Evolutionary conservation across 2,113 vertebrate genomes (phyloP).

Genomic region (Phylloscopus whistleri): DNA sequence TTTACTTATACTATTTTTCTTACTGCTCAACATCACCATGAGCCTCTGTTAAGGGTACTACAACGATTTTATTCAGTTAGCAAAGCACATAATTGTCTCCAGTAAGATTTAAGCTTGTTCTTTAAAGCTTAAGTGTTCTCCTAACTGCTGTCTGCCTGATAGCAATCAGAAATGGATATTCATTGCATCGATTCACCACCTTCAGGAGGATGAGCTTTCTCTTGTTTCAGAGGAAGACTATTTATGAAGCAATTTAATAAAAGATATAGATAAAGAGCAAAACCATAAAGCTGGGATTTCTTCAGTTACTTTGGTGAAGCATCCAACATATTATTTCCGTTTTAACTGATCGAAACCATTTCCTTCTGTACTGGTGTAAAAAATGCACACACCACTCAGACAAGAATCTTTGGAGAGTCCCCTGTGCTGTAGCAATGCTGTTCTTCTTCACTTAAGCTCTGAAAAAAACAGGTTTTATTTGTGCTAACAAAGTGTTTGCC

Average conservation of each 20-base stretch:
- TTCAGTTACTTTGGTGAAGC: neutral
- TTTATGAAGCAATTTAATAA: constrained; percentile 21
- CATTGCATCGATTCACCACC: neutral
- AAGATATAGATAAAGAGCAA: neutral
- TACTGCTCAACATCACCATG: neutral
- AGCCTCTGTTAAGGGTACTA: neutral
- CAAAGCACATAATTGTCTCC: neutral
- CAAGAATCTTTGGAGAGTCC: neutral
- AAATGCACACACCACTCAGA: neutral
- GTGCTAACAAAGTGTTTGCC: neutral
- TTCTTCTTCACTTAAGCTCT: neutral
- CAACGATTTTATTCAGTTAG: neutral
- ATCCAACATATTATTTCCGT: neutral
- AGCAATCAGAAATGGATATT: constrained; percentile 11
- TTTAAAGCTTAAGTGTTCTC: constrained; percentile 9
- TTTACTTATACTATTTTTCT: neutral
- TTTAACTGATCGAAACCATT: neutral
- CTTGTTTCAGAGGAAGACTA: neutral
- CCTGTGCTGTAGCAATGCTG: neutral
- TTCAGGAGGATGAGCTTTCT: neutral
- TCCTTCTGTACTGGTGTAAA: neutral
- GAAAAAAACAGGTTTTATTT: neutral
- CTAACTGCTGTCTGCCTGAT: constrained; percentile 24
- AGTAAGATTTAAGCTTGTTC: constrained; percentile 22
- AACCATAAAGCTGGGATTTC: neutral